These are phyloP conservation scores for Ectemnius continuus DNA, from an alignment of 2,888 invertebrate species.

Conservation along the genomic window DNA sequence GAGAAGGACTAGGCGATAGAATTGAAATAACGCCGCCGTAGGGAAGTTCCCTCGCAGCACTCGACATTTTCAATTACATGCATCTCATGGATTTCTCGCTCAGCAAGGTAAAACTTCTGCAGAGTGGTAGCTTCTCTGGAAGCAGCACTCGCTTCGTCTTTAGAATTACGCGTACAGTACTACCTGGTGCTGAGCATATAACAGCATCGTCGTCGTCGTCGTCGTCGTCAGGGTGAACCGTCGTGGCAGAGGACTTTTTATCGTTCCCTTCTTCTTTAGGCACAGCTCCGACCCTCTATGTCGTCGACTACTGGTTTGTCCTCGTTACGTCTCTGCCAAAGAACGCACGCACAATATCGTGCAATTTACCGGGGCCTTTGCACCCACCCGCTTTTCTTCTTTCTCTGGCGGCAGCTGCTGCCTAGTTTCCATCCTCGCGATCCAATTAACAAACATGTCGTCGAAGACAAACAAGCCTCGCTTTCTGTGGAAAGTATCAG, in stretches of 20 bases:
- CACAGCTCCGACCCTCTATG: constrained; percentile 16
- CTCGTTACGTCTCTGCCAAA: constrained; percentile 19
- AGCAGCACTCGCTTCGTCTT: constrained; percentile 42
- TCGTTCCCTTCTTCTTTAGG: constrained; percentile 2
- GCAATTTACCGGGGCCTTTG: constrained; percentile 14
- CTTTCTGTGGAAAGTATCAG: too few species aligned
- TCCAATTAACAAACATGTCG: too few species aligned
- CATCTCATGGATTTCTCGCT: constrained; percentile 64
- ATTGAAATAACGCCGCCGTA: constrained; percentile 48
- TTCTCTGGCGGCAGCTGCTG: too few species aligned
- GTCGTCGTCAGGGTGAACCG: too few species aligned
- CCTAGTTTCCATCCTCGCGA: too few species aligned
- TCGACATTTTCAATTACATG: constrained; percentile 71
- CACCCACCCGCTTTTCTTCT: background rate
- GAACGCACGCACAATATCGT: constrained; percentile 13
- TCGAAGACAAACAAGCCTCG: too few species aligned
- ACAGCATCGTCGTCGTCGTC: background rate
- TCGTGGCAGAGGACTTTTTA: constrained; percentile 15
- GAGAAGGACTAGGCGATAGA: constrained; percentile 26
- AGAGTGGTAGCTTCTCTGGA: constrained; percentile 47
- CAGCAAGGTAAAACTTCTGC: constrained; percentile 37
- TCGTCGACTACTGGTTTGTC: constrained; percentile 11
- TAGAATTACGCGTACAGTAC: constrained; percentile 24
- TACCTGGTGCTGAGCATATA: constrained; percentile 8
- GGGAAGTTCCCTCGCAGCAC: constrained; percentile 45